Evolutionary conservation across 2,888 invertebrate genomes (phyloP).

Genomic region (Xylophagus ater): DNA sequence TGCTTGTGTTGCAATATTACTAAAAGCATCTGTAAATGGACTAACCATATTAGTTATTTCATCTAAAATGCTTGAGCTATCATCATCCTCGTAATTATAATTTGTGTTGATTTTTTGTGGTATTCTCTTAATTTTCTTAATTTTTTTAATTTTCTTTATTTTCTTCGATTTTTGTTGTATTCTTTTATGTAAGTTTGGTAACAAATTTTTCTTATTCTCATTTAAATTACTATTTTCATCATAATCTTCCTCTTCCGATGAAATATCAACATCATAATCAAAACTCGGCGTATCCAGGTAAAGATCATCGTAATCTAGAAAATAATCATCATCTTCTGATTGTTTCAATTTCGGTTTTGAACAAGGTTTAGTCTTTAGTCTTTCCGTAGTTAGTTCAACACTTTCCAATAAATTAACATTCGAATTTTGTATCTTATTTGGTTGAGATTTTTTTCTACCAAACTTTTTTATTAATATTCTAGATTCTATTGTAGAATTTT

Average conservation of each 20-base stretch:
- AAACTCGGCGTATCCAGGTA: too few relatives aligned
- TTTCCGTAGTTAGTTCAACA: background rate
- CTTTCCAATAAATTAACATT: too few relatives aligned
- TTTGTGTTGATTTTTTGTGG: too few relatives aligned
- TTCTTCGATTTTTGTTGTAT: background rate
- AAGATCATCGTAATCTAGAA: constrained; percentile 7
- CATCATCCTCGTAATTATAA: constrained; percentile 17
- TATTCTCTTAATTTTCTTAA: background rate
- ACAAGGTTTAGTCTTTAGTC: background rate
- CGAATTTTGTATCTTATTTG: too few relatives aligned
- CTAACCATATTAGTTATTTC: constrained; percentile 33
- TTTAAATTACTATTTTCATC: background rate
- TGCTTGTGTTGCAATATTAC: constrained; percentile 5
- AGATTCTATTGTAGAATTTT: too few relatives aligned
- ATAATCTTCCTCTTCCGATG: constrained; percentile 1
- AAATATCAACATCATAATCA: constrained; percentile 5
- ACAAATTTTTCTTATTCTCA: background rate
- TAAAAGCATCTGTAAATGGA: constrained; percentile 30
- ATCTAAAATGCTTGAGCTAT: constrained; percentile 23
- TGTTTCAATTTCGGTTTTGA: background rate
- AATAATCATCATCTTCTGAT: constrained; percentile 4
- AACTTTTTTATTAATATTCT: too few relatives aligned
- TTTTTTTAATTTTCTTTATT: constrained; percentile 1
- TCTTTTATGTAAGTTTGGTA: background rate
- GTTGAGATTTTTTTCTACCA: too few relatives aligned